phyloP scores from a whole-genome alignment of 2,113 vertebrate species.

The Sminthopsis crassicaudata region DNA sequence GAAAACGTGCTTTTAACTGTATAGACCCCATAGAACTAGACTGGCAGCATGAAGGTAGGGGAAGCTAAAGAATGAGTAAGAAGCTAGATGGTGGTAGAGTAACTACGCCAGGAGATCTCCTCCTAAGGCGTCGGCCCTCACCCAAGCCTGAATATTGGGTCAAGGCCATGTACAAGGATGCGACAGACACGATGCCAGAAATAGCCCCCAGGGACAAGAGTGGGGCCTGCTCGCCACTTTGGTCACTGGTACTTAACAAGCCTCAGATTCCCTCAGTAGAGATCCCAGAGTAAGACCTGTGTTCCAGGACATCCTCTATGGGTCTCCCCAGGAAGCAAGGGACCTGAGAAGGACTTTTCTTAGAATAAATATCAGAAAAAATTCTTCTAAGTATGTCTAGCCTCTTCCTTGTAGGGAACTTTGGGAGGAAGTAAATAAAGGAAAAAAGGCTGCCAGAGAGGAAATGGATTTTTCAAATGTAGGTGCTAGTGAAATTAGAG shows the following conservation, averaged over 20 bases:
- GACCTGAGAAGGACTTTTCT: background rate
- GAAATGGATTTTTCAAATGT: background rate
- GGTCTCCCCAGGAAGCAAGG: background rate
- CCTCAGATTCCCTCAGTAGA: conserved; percentile 7
- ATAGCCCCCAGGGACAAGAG: conserved; percentile 43
- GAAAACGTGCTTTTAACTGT: background rate
- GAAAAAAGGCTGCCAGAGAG: no score
- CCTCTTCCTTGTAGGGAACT: background rate
- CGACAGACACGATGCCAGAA: conserved; percentile 60
- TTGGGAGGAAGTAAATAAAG: background rate
- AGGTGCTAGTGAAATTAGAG: background rate
- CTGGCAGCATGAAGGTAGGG: background rate
- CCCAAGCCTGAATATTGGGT: conserved; percentile 33
- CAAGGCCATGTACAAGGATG: conserved; percentile 54
- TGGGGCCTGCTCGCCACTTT: conserved; percentile 58
- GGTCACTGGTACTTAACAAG: conserved; percentile 16
- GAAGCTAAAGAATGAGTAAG: background rate
- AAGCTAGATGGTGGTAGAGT: background rate
- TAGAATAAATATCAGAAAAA: background rate
- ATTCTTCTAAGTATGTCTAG: background rate
- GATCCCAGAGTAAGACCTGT: conserved; percentile 10
- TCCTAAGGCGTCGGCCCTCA: conserved; percentile 40
- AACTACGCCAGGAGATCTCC: conserved; percentile 15
- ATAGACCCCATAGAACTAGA: background rate
- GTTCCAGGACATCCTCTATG: background rate